A percentile compares a stretch with the other conserved stretches of the same genome.
Conservation (phyloP, 2,113 vertebrate genomes). For the Apodemus speciosus region DNA sequence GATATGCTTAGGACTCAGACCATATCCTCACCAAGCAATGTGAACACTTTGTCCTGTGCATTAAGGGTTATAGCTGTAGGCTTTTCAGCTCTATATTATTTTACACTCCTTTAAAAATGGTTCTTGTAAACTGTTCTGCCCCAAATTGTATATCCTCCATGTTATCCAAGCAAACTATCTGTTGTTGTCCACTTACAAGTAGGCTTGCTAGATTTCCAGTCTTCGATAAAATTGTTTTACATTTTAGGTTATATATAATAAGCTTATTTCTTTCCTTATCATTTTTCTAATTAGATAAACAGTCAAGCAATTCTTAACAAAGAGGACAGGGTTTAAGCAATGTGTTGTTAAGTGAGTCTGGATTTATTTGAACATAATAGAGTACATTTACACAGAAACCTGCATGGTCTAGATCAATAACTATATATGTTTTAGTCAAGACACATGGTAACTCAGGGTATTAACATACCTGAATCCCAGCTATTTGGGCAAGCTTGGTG, state of each 20-base stretch:
- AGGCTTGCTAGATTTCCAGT: not conserved
- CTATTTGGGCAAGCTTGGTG: not conserved
- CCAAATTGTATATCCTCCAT: not conserved
- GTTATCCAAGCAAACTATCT: conserved; percentile 10
- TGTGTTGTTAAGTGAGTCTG: not conserved
- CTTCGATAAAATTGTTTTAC: not conserved
- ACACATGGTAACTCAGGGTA: not conserved
- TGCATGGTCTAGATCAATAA: not conserved
- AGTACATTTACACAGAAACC: not conserved
- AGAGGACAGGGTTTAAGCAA: not conserved
- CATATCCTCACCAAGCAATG: not conserved
- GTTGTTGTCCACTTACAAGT: not conserved
- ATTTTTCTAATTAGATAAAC: not conserved
- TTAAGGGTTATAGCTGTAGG: not conserved
- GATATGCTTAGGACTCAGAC: not conserved
- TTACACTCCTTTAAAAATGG: not conserved
- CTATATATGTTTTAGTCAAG: not conserved
- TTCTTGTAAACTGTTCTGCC: conserved; percentile 39
- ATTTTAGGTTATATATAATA: conserved; percentile 26
- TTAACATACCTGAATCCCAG: not conserved
- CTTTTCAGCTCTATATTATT: conserved; percentile 4
- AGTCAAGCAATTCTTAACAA: not conserved
- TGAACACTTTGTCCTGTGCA: not conserved
- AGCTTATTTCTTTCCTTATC: not conserved
- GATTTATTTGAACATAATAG: not conserved